Evolutionary conservation across 2,113 vertebrate species (phyloP), one percentile per base, ranked within the genome.

Genomic region (Pionites leucogaster): DNA sequence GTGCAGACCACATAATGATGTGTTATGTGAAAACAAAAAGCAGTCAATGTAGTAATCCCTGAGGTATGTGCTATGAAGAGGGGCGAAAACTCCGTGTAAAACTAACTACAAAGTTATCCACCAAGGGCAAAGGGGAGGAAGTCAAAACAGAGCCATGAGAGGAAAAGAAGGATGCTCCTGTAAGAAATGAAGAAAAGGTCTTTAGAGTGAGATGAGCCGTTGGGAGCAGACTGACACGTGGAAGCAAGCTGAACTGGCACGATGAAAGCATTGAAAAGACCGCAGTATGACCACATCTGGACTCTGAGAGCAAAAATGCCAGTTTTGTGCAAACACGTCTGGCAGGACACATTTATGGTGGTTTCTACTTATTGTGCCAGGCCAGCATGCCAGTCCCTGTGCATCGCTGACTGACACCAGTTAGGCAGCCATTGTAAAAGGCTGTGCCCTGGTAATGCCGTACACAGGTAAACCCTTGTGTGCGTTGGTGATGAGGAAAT

Each of bases 241-340:
- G n/a, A 75, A 82, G 47, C 31, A 27, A 67, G 42, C 18, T 82
- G 80, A 68, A 81, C 50, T 3, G 6, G 31, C 77, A 52, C 24
- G 42, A 39, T 0, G 0, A 67, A 60, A 41, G 27, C 2, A 0
- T 17, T 63, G 77, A 28, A 17, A 4, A 47, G 11, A 41, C 17
- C 0, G 0, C 1, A 10, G 7, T 37, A 5, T 16, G 33, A 55
- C 28, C 33, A 49, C 2, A 0, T 44, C 41, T 75, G 47, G 24
- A 22, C 15, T 78, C 44, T 13, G 52, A 53, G 7, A 15, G 28
- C 4, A 77, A 68, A 80, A 57, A 35, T 25, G 39, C 22, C 37
- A 20, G 13, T 65, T 76, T n/a, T 83, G 28, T 74, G 67, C n/a
- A 53, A 74, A 65, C 20, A 31, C 33, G 33, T 53, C 37, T 65